Base-by-base conservation (phyloP, 2,113 vertebrate species). In the Gallinago paraguaiae region DNA sequence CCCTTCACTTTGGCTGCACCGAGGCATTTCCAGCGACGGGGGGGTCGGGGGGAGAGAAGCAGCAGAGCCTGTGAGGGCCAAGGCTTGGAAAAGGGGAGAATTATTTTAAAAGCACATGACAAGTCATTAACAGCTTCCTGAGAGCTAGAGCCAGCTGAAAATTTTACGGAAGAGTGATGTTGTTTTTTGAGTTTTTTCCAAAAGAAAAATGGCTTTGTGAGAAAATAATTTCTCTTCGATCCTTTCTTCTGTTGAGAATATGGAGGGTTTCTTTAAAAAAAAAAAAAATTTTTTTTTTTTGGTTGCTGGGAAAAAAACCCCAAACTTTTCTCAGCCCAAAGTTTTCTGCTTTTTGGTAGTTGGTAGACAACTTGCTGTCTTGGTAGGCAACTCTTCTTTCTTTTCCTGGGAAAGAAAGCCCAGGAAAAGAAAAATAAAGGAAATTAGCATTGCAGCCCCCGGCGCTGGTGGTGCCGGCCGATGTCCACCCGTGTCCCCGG, bases 91-190 rank as follows among this genome's bases (percentile, higher is more conserved):
- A 72, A 46, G 61, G 81, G 48, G 27, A 82, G 67, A 57, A 46
- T 75, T 70, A n/a, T 48, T 82, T 53, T n/a, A 57, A 25, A 61
- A 86, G 87, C 7, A 8, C 28, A 15, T 78, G 71, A 71, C 41
- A 56, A 67, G 81, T 48, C 61, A 95, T 93, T 93, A 95, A 43
- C 72, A n/a, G 91, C 93, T 95, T 95, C 88, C 76, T 48, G 76
- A 80, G 75, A 54, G 31, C 57, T 12, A 39, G 57, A 68, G 82
- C 46, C 48, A 16, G 77, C 35, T 75, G 91, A 46, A 80, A 68
- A 48, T 43, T 14, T 24, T 61, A 17, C 54, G 39, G 67, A 27
- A 48, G 54, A 6, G 13, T 10, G 7, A 8, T 43, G 41, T 13
- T 16, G 41, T 11, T 56, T 41, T 41, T 18, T 19, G 17, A 4